phyloP scores from a whole-genome alignment of 2,113 vertebrate species.

The Burhinus oedicnemus region DNA sequence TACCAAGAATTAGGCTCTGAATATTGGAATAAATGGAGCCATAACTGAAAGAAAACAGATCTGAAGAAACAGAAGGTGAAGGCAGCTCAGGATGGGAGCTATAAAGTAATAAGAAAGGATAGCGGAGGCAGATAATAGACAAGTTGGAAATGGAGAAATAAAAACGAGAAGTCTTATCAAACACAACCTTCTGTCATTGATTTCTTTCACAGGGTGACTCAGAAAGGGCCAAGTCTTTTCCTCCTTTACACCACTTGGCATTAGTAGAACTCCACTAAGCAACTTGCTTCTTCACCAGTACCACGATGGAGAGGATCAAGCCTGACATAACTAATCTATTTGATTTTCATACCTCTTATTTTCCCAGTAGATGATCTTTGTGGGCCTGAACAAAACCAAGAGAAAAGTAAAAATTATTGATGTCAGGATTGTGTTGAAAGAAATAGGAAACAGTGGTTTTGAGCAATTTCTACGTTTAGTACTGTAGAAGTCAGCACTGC shows the following conservation, averaged over 20 bases:
- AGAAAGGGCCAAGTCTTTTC: background rate
- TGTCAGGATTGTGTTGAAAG: background rate
- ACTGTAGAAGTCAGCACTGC: background rate
- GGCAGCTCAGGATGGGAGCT: background rate
- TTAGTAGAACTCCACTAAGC: background rate
- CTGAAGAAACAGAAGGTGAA: background rate
- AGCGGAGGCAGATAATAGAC: background rate
- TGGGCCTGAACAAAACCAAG: background rate
- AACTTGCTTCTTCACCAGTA: background rate
- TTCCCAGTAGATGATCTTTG: background rate
- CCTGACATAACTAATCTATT: background rate
- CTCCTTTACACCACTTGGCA: background rate
- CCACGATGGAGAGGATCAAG: background rate
- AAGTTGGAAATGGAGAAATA: background rate
- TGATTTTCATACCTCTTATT: background rate
- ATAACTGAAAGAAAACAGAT: background rate
- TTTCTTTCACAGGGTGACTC: background rate
- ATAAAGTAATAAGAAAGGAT: background rate
- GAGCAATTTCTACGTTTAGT: background rate
- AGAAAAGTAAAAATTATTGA: background rate
- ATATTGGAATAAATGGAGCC: background rate
- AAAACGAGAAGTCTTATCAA: background rate
- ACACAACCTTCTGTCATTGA: background rate
- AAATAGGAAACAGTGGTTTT: background rate
- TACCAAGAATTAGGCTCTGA: background rate